Conservation (phyloP, 1,140 invertebrate species). For the Bombus soroeensis region DNA sequence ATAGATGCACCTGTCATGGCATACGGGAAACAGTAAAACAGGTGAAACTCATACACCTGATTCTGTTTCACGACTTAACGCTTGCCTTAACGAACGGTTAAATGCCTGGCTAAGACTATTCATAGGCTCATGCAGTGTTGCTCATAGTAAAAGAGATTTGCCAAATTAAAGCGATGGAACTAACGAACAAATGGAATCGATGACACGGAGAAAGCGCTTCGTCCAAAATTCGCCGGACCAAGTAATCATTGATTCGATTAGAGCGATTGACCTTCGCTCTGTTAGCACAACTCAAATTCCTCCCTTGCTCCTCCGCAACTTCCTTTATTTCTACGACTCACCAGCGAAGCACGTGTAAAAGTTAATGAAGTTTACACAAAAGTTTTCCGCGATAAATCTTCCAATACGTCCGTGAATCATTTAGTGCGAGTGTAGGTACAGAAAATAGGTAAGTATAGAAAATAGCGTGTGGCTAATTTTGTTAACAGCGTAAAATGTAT, state of each 20-base stretch:
- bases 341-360: no score
- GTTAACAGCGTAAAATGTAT: no score
- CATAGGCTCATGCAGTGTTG: background rate
- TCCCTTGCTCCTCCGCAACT: no score
- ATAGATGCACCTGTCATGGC: slow-evolving; percentile 74
- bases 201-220: background rate
- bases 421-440: no score
- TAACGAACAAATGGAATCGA: background rate
- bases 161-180: background rate
- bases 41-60: slow-evolving; percentile 78
- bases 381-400: no score
- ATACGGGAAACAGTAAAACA: slow-evolving; percentile 82
- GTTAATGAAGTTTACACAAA: no score
- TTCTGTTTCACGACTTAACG: slow-evolving; percentile 74
- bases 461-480: no score
- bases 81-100: slow-evolving; percentile 62
- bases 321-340: no score
- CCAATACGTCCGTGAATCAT: no score
- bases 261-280: slow-evolving; percentile 4
- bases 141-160: no score
- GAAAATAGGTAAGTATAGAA: no score
- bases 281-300: no score
- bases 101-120: slow-evolving; percentile 4
- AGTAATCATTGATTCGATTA: slow-evolving; percentile 58
- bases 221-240: slow-evolving; percentile 20